Conservation (phyloP, 2,113 vertebrate genomes). For the Festucalex cinctus region DNA sequence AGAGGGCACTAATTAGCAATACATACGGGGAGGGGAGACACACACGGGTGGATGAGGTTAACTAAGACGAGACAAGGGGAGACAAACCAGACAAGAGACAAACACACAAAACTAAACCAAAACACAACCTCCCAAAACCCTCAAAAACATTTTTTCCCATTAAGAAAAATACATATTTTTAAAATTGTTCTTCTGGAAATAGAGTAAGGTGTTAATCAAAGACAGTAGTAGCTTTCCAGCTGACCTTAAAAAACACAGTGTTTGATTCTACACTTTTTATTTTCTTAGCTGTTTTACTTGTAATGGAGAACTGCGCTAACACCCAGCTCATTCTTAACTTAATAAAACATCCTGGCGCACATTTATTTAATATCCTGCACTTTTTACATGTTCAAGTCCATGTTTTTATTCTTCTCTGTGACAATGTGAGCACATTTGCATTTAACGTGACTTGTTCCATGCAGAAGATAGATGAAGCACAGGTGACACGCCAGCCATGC, state of each 20-base stretch:
- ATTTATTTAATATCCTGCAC: constrained; percentile 38
- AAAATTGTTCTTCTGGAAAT: background rate
- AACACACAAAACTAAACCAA: no score
- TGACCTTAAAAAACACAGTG: constrained; percentile 18
- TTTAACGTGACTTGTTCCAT: constrained; percentile 19
- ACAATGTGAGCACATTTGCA: background rate
- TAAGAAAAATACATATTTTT: background rate
- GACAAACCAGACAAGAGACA: no score
- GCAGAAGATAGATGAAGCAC: constrained; percentile 2
- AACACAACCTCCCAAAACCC: no score
- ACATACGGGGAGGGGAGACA: no score
- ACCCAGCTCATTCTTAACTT: constrained; percentile 31
- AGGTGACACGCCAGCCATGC: constrained; percentile 12
- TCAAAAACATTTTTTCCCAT: background rate
- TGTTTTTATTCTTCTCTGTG: constrained; percentile 26
- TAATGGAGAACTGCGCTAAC: constrained; percentile 24
- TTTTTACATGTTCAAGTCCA: constrained; percentile 4
- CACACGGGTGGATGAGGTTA: no score
- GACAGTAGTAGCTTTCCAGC: constrained; percentile 11
- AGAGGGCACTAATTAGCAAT: no score
- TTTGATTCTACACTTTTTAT: background rate
- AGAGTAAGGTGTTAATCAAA: constrained; percentile 5
- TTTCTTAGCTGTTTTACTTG: constrained; percentile 28
- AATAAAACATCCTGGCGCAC: constrained; percentile 17
- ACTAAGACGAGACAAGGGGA: no score